Evolutionary conservation across 2,797 vertebrate genomes (phyloP).

Genomic region (Phrynocephalus guinanensis): DNA sequence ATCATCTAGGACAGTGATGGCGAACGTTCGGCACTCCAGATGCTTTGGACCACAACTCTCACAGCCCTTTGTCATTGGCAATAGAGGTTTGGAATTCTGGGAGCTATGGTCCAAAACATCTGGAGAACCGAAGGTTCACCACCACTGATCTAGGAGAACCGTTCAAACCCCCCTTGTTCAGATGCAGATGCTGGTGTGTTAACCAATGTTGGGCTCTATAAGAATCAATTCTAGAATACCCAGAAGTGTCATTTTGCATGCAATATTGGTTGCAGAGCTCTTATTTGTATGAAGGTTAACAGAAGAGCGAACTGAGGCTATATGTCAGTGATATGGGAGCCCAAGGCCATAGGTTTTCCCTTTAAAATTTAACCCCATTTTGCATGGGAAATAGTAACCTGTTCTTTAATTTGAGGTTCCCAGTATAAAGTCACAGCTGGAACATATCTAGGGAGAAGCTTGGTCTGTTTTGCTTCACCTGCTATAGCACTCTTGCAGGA

Average conservation of each 20-base stretch:
- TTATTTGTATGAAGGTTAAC: neutral
- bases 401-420: conserved; percentile 1
- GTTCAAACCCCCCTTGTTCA: neutral
- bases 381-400: neutral
- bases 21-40: too few relatives aligned
- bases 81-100: too few relatives aligned
- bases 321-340: neutral
- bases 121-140: too few relatives aligned
- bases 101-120: too few relatives aligned
- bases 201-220: conserved; percentile 28
- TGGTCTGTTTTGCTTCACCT: conserved; percentile 32
- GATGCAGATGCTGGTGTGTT: neutral
- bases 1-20: too few relatives aligned
- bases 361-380: neutral
- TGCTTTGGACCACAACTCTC: too few relatives aligned
- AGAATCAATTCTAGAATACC: conserved; percentile 15
- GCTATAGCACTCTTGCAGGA: conserved; percentile 1
- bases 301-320: neutral
- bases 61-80: too few relatives aligned
- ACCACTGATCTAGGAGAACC: too few relatives aligned
- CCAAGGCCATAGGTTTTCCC: accelerated
- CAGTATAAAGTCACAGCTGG: neutral
- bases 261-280: neutral
- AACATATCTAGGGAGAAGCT: neutral
- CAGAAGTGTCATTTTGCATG: conserved; percentile 26